Base-by-base conservation (phyloP, 2,113 vertebrate species). In the Osmerus eperlanus region DNA sequence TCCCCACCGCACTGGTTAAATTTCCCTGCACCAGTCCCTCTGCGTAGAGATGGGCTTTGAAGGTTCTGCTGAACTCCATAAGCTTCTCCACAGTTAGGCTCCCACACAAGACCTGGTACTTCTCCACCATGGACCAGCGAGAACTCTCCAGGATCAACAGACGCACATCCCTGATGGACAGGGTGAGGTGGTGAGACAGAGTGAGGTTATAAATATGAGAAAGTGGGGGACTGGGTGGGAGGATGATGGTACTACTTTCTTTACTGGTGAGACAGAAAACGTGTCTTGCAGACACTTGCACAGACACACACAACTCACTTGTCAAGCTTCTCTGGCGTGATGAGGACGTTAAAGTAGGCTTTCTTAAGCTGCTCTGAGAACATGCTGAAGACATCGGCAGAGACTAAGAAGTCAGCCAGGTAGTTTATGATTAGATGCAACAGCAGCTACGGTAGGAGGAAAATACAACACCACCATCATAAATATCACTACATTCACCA, bases 21-120 rank as follows among this genome's bases (percentile, higher is more conserved):
- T 99, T 99, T 28, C 97, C 97, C 77, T 99, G 97, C n/a, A 97
- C 95, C 0, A 98, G 89, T 0, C 97, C 97, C 83, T 99, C 97
- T 1, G 94, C 93, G 15, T 93, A 97, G 63, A 98, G 93, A 81
- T 95, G 91, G 0, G 94, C 91, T 78, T 94, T 96, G 83, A 98
- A 94, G 52, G 86, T 85, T 36, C 81, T 86, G 47, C 95, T 94
- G 32, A 99, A 99, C 79, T 89, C 90, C 1, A 92, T 92, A 78
- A 99, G 93, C 36, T 95, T 84, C 0, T 93, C 88, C 0, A 92
- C 78, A 67, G 90, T 94, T 65, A 95, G 90, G 0, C 95, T 94
- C 0, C 91, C 92, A 81, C 90, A 91, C 78, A 99, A 91, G 0
- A 93, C 93, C 84, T 92, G 91, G 82, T 96, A 96, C 87, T 97